Percentiles rank a stretch among this genome's conserved stretches.
These are phyloP conservation scores for Eupithecia inturbata DNA, from an alignment of 2,888 invertebrate species.

Conservation along the genomic window DNA sequence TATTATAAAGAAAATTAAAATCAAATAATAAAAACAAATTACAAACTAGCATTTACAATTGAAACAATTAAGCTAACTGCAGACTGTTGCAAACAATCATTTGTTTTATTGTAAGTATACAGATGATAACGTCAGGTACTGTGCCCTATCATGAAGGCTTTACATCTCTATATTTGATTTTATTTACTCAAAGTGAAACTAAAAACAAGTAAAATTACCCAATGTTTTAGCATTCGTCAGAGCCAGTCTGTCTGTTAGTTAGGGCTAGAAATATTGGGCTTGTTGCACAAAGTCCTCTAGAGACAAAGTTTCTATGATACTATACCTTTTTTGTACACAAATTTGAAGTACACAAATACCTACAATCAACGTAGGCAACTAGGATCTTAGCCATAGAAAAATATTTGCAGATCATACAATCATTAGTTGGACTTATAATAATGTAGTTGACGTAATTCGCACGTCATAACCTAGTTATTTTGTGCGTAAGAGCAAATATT, in stretches of 20 bases:
- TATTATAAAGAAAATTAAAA: too few relatives aligned
- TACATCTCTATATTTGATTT: too few relatives aligned
- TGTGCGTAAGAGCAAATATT: constrained; percentile 2
- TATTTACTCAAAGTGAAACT: too few relatives aligned
- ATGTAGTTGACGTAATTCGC: background rate
- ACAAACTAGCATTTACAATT: too few relatives aligned
- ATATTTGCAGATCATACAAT: constrained; percentile 1
- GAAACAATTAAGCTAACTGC: too few relatives aligned
- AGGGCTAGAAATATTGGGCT: background rate
- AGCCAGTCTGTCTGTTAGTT: background rate
- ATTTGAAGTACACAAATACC: background rate
- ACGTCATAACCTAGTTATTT: constrained; percentile 6
- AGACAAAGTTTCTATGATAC: background rate
- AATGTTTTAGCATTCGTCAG: background rate
- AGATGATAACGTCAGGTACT: too few relatives aligned
- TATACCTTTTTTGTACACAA: background rate
- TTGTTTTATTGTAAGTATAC: too few relatives aligned
- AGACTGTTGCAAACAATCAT: too few relatives aligned
- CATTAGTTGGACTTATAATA: background rate
- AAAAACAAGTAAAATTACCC: too few relatives aligned
- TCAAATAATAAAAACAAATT: too few relatives aligned
- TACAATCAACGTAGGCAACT: background rate
- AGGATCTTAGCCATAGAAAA: too few relatives aligned
- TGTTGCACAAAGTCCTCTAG: background rate
- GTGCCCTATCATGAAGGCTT: too few relatives aligned